Percentiles rank a stretch among this genome's conserved stretches.
phyloP scores from a whole-genome alignment of 2,113 vertebrate genomes.

The Ploceus nigricollis region DNA sequence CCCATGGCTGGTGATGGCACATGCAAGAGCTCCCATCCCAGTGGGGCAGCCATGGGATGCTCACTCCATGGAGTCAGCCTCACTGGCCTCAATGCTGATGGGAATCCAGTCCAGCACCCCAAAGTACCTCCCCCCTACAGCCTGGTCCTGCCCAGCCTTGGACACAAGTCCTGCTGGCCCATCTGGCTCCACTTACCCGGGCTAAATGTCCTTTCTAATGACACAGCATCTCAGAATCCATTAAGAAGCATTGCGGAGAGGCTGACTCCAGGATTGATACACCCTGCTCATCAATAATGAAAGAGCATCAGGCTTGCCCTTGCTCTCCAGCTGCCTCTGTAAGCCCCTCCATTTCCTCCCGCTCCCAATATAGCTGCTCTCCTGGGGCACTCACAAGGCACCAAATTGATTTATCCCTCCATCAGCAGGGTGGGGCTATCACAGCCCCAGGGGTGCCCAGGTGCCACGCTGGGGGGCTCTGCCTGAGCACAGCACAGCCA shows the following conservation, averaged over 20 bases:
- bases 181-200: neutral
- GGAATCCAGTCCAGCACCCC: neutral
- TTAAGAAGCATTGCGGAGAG: neutral
- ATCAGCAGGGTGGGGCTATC: neutral
- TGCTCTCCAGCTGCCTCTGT: slow-evolving; percentile 11
- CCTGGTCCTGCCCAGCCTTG: neutral
- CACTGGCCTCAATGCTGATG: neutral
- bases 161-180: neutral
- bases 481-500: accelerated
- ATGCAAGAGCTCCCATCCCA: neutral
- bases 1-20: accelerated
- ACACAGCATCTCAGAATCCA: slow-evolving; percentile 65
- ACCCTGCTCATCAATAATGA: slow-evolving; percentile 56
- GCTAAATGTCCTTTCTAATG: slow-evolving; percentile 43
- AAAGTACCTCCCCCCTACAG: neutral
- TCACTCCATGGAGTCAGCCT: neutral
- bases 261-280: slow-evolving; percentile 48
- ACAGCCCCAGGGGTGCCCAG: neutral
- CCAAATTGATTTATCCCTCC: slow-evolving; percentile 19
- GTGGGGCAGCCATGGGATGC: neutral
- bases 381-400: neutral
- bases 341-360: slow-evolving; percentile 37
- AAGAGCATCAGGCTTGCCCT: slow-evolving; percentile 44
- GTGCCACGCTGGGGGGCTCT: neutral
- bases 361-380: neutral